phyloP scores from a whole-genome alignment of 2,888 invertebrate genomes.

The Papilio elwesi region DNA sequence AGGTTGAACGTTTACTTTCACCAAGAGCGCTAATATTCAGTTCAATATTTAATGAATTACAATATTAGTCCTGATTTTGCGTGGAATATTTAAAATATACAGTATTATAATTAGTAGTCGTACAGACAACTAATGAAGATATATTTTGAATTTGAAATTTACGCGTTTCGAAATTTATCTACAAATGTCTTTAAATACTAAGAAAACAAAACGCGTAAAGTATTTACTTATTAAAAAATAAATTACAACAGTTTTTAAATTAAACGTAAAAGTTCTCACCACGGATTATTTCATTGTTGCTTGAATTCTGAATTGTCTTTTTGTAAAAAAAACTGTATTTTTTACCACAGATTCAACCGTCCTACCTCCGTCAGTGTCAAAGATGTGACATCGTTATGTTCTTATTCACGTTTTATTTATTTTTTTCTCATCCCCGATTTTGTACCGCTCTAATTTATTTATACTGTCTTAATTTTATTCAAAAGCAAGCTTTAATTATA shows the following conservation, averaged over 20 bases:
- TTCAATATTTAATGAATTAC: slow-evolving; percentile 26
- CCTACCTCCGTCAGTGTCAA: slow-evolving; percentile 32
- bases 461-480: not conserved
- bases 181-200: not conserved
- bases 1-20: slow-evolving; percentile 11
- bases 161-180: not conserved
- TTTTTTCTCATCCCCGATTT: slow-evolving; percentile 21
- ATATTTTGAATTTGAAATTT: no score
- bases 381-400: slow-evolving; percentile 49
- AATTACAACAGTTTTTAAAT: no score
- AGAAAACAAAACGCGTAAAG: not conserved
- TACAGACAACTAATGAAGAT: no score
- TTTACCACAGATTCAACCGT: slow-evolving; percentile 7
- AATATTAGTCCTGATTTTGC: not conserved
- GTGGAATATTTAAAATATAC: not conserved
- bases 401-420: slow-evolving; percentile 52
- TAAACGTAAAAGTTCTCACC: not conserved
- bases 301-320: slow-evolving; percentile 13
- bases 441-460: not conserved
- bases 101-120: not conserved
- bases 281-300: slow-evolving; percentile 5
- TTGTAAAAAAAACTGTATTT: slow-evolving; percentile 14
- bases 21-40: not conserved
- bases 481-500: no score
- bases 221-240: not conserved